These are phyloP conservation scores for Microctonus aethiopoides DNA, from an alignment of 2,888 invertebrate genomes.

Conservation along the genomic window DNA sequence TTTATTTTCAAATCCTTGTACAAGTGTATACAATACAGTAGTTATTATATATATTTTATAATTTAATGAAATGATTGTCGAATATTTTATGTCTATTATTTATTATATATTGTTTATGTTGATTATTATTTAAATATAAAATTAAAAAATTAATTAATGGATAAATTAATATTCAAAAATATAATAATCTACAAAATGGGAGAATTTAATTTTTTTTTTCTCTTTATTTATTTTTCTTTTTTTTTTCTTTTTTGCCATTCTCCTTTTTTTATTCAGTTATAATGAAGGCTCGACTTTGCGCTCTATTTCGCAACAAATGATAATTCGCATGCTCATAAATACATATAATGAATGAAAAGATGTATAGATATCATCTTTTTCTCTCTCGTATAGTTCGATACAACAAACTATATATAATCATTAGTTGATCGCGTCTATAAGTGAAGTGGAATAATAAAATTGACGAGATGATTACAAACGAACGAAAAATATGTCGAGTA, in stretches of 20 bases:
- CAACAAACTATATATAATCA: conserved; percentile 3
- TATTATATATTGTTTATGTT: background rate
- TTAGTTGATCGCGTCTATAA: background rate
- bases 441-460: conserved; percentile 9
- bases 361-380: background rate
- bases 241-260: background rate
- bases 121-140: background rate
- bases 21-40: background rate
- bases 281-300: conserved; percentile 10
- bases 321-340: conserved; percentile 35
- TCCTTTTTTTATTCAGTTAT: background rate
- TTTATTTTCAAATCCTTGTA: background rate
- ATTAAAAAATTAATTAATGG: background rate
- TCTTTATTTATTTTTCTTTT: background rate
- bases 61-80: background rate
- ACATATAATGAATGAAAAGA: background rate
- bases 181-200: background rate
- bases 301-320: conserved; percentile 38
- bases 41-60: background rate
- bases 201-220: background rate
- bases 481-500: background rate
- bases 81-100: background rate
- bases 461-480: background rate
- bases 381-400: conserved; percentile 6
- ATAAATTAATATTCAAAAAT: background rate